Percentiles rank a stretch among this genome's conserved stretches.
These are phyloP conservation scores for Ectropis grisescens DNA, from an alignment of 1,140 invertebrate genomes.

Conservation along the genomic window DNA sequence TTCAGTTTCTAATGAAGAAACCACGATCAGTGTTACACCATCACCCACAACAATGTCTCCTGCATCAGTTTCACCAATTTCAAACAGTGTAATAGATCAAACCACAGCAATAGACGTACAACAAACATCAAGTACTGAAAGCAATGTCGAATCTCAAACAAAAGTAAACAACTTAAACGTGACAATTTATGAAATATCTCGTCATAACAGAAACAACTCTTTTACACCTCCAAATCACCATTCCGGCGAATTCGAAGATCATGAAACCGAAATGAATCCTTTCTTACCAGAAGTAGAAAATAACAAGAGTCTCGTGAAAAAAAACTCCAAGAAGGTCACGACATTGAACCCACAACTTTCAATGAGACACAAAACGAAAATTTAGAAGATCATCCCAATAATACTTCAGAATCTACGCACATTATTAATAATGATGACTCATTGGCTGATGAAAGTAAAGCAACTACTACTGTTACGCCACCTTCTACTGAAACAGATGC, in stretches of 20 bases:
- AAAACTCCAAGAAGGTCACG: constrained; percentile 65
- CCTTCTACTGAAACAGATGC: constrained; percentile 16
- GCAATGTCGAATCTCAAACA: constrained; percentile 11
- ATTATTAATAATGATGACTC: constrained; percentile 5
- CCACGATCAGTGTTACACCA: background rate
- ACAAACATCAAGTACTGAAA: constrained; percentile 4
- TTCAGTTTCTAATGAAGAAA: background rate
- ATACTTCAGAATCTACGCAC: constrained; percentile 4
- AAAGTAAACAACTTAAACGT: constrained; percentile 42
- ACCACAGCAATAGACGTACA: too few species aligned
- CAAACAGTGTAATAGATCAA: background rate
- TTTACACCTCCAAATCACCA: constrained; percentile 18
- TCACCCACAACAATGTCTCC: background rate
- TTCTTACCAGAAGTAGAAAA: constrained; percentile 75
- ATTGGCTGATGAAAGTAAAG: constrained; percentile 2
- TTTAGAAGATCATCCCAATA: constrained; percentile 32
- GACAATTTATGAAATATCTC: constrained; percentile 53
- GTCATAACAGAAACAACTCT: constrained; percentile 28
- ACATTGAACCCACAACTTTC: constrained; percentile 45
- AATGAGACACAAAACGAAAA: constrained; percentile 63
- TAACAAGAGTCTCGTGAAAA: constrained; percentile 70
- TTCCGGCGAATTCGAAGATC: constrained; percentile 44
- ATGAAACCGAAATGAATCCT: constrained; percentile 73
- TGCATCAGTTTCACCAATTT: constrained; percentile 1
- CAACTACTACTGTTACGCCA: constrained; percentile 1